A percentile compares a stretch with the other conserved stretches of the same genome.
These are phyloP conservation scores for Drosophila suboccidentalis DNA, from an alignment of 2,888 invertebrate genomes.

Conservation along the genomic window DNA sequence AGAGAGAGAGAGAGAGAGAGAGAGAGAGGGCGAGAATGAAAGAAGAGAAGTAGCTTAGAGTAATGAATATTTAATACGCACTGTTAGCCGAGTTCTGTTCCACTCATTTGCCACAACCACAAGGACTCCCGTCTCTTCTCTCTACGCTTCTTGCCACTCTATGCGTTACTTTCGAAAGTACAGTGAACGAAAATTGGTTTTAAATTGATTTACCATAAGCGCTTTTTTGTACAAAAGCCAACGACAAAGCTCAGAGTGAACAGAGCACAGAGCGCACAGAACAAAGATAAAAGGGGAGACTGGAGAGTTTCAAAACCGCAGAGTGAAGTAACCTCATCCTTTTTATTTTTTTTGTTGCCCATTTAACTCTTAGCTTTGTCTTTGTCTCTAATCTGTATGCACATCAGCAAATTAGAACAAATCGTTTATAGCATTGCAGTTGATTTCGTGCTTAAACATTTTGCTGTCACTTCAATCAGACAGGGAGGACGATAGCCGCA, in stretches of 20 bases:
- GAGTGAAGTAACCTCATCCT: conserved; percentile 19
- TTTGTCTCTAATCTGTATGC: conserved; percentile 67
- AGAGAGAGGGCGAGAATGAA: conserved; percentile 1
- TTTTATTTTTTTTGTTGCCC: conserved; percentile 13
- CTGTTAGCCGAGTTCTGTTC: conserved; percentile 48
- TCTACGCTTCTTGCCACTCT: conserved; percentile 8
- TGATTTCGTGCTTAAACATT: conserved; percentile 64
- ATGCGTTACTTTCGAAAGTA: conserved; percentile 31
- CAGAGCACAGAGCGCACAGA: conserved; percentile 2
- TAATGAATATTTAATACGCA: conserved; percentile 79
- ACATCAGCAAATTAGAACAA: conserved; percentile 72
- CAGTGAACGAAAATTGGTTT: conserved; percentile 74
- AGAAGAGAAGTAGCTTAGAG: conserved; percentile 66
- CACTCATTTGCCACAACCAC: conserved; percentile 67
- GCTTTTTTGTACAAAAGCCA: conserved; percentile 32
- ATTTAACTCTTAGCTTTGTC: conserved; percentile 29
- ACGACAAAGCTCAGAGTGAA: conserved; percentile 16
- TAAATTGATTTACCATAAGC: conserved; percentile 80
- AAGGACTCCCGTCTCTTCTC: conserved; percentile 44
- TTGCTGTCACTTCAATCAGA: conserved; percentile 39
- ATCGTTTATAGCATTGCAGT: conserved; percentile 65
- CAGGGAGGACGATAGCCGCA: conserved; percentile 1
- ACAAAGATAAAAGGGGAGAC: conserved; percentile 21
- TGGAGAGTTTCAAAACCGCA: conserved; percentile 15
- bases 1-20: not conserved